Base-by-base conservation (phyloP, 2,888 invertebrate species). In the Chaetoderma sp. region DNA sequence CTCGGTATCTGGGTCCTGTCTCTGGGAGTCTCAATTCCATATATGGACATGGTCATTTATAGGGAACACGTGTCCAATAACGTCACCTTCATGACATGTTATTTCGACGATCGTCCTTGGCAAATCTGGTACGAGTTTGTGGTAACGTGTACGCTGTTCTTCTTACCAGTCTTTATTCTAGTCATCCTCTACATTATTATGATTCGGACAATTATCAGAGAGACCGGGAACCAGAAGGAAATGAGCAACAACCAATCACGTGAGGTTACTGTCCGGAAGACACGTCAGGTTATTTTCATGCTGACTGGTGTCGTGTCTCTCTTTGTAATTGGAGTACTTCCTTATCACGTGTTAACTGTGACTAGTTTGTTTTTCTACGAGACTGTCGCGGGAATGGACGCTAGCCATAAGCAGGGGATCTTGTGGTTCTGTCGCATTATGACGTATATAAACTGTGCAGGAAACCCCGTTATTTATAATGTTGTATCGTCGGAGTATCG, bases 401-500 rank as follows among this genome's bases (percentile, higher is more conserved):
- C 27, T 13, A 49, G 23, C 21, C n/a, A n/a, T n/a, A n/a, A n/a
- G n/a, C n/a, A n/a, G n/a, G n/a, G n/a, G n/a, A 49, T 49, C 27
- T 4, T 49, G 4, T 49, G 49, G 49, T 49, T 49, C 27, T 49
- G 21, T 21, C 49, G 49, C 16, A 49, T 49, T 18, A 25, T 49
- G 27, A 27, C 27, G 13, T 21, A 25, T 3, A 49, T 49, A 27
- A 49, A 49, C 23, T 25, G 49, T 49, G 49, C 49, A 16, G 49
- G 49, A 21, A 49, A 49, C 23, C 49, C 49, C 2, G 6, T 49
- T 8, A 49, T 49, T 21, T 49, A 49, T 27, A 49, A 27, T 21
- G 49, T 49, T 21, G 49, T 49, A 27, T 49, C 49, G 23, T 49
- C 49, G 27, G 49, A 49, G 21, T 49, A 25, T 27, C 21, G 49